These are phyloP conservation scores for Hippoglossus hippoglossus DNA, from an alignment of 2,797 vertebrate genomes.

Conservation along the genomic window DNA sequence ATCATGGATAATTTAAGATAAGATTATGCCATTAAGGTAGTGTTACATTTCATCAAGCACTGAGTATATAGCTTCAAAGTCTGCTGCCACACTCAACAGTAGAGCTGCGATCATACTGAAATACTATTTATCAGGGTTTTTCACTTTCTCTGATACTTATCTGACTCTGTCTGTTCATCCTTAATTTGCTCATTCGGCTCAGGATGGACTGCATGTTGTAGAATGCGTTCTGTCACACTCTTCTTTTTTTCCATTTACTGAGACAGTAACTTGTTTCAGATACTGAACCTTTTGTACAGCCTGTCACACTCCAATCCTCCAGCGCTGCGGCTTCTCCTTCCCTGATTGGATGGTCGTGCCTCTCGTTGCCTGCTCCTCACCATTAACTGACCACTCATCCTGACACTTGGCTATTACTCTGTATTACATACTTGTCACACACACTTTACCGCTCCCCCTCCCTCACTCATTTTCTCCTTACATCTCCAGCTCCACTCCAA, in stretches of 20 bases:
- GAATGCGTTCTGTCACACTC: slow-evolving; percentile 10
- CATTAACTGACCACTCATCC: slow-evolving; percentile 45
- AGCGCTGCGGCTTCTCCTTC: neutral
- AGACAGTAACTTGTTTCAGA: slow-evolving; percentile 27
- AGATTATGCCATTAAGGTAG: neutral
- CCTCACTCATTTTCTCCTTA: slow-evolving; percentile 17
- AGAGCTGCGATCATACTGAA: neutral
- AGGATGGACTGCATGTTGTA: neutral
- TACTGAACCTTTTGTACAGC: slow-evolving; percentile 31
- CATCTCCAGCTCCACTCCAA: slow-evolving; percentile 92
- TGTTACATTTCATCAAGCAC: neutral
- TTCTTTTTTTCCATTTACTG: slow-evolving; percentile 4
- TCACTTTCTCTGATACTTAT: neutral
- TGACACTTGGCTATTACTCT: slow-evolving; percentile 50
- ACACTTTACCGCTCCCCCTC: slow-evolving; percentile 10
- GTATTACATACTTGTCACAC: slow-evolving; percentile 19
- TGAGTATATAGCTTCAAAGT: neutral
- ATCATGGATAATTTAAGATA: slow-evolving; percentile 1
- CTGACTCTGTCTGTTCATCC: neutral
- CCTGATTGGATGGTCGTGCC: slow-evolving; percentile 30
- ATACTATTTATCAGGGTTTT: slow-evolving; percentile 1
- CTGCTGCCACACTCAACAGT: too few species aligned
- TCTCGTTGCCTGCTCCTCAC: slow-evolving; percentile 32
- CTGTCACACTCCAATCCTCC: slow-evolving; percentile 27
- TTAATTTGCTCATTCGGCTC: slow-evolving; percentile 15